Base-by-base conservation (phyloP, 2,113 vertebrate genomes). In the Cathartes aura region DNA sequence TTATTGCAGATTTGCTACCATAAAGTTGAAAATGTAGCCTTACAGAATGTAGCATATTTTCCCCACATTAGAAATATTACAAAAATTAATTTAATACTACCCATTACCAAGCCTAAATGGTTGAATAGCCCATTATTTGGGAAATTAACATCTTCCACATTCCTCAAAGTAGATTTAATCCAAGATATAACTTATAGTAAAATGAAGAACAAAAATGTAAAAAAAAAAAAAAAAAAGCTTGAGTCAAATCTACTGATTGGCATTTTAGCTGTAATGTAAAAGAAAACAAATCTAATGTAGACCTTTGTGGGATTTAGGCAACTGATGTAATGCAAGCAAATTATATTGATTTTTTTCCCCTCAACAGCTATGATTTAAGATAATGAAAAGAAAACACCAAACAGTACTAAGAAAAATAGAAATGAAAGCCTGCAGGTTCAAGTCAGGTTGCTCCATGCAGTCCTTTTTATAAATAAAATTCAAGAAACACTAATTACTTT, bases 401-500 rank as follows among this genome's bases (percentile, higher is more conserved):
- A 88, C 5, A 73, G 42, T 52, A 91, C 74, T 70, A 96, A 83
- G 20, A 82, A 89, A 96, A 90, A 50, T 56, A 95, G 80, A 91
- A 84, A 62, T 24, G 2, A 58, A 93, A 97, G 72, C 71, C 72
- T 91, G 81, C 21, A 96, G 78, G 78, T 68, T 96, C 92, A 97
- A 87, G 42, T 36, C 43, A 82, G 56, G 74, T 73, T 96, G 74
- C 73, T 95, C 88, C 20, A 2, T 30, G 9, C 12, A 52, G 73
- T 81, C 12, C 23, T 59, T 87, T 60, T 82, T 59, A 93, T 60
- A 93, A 96, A 89, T 67, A 96, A 94, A 95, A 96, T 86, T 90
- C 82, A 92, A 83, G 58, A 81, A 89, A 89, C 56, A 70, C 34
- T 76, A 47, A 94, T 96, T 95, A 95, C 48, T 43, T 95, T 97